phyloP scores from a whole-genome alignment of 2,113 vertebrate genomes.

The Dipodomys ordii region DNA sequence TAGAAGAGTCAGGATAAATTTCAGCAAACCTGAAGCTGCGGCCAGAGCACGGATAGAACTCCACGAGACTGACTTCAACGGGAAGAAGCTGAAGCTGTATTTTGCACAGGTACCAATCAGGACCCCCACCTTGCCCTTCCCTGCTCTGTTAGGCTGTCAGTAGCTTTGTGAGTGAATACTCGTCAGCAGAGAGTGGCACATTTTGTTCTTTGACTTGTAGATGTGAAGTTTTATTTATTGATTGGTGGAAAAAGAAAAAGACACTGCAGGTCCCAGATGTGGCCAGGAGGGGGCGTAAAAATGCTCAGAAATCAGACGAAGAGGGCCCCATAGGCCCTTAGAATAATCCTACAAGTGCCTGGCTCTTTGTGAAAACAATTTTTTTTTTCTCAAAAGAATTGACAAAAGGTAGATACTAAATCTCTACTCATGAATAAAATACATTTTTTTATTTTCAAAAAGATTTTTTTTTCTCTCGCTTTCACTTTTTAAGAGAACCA shows the following conservation, averaged over 20 bases:
- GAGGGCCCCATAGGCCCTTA: neutral
- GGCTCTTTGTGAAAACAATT: neutral
- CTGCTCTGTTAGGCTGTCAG: neutral
- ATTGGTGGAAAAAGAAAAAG: neutral
- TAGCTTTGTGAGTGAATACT: neutral
- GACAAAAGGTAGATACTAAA: neutral
- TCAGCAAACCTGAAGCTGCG: constrained; percentile 95
- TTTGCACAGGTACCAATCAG: constrained; percentile 93
- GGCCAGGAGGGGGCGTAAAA: fast-evolving
- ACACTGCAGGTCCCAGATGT: neutral
- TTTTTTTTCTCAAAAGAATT: neutral
- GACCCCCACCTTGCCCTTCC: neutral
- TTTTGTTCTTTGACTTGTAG: neutral
- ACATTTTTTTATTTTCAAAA: neutral
- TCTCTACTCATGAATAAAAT: neutral
- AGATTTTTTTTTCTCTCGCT: neutral
- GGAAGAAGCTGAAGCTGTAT: constrained; percentile 95
- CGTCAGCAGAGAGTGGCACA: neutral
- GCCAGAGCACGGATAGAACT: constrained; percentile 96
- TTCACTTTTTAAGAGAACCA: neutral
- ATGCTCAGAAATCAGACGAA: neutral
- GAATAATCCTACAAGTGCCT: neutral
- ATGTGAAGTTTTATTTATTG: neutral
- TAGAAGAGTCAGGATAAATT: constrained; percentile 96
- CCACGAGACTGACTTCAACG: constrained; percentile 94